Conservation (phyloP, 1,140 invertebrate species). For the Diachasmimorpha longicaudata region DNA sequence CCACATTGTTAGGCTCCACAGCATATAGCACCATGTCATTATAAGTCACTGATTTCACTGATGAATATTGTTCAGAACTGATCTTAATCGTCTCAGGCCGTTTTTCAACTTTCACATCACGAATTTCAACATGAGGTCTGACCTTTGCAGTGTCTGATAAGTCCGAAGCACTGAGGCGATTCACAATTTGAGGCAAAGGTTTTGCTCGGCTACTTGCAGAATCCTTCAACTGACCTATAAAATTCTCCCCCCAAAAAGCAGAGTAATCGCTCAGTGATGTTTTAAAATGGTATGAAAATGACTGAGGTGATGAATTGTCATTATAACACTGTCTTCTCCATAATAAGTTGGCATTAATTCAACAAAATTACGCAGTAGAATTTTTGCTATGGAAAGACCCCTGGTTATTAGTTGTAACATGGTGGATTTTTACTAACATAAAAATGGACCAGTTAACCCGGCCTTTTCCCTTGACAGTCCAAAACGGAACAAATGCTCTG, state of each 20-base stretch:
- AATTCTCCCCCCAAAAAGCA: background rate
- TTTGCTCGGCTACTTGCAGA: background rate
- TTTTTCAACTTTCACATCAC: background rate
- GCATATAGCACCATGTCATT: background rate
- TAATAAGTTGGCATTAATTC: slow-evolving; percentile 23
- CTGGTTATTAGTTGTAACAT: background rate
- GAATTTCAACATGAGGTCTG: background rate
- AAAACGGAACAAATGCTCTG: too few species aligned
- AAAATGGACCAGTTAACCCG: too few species aligned
- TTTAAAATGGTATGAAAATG: slow-evolving; percentile 23
- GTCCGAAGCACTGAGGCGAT: background rate
- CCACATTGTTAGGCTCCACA: background rate
- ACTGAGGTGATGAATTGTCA: slow-evolving; percentile 35
- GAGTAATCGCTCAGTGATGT: slow-evolving; percentile 11
- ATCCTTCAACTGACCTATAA: background rate
- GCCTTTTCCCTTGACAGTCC: too few species aligned
- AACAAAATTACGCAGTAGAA: slow-evolving; percentile 19
- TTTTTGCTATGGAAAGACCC: background rate
- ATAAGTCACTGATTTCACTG: background rate
- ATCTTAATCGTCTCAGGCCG: background rate
- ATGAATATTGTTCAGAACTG: background rate
- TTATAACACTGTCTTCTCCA: slow-evolving; percentile 19
- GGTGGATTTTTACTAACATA: too few species aligned
- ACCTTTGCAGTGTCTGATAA: background rate
- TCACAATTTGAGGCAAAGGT: background rate